These are phyloP conservation scores for Sphaeramia orbicularis DNA, from an alignment of 2,797 vertebrate species.

Conservation along the genomic window DNA sequence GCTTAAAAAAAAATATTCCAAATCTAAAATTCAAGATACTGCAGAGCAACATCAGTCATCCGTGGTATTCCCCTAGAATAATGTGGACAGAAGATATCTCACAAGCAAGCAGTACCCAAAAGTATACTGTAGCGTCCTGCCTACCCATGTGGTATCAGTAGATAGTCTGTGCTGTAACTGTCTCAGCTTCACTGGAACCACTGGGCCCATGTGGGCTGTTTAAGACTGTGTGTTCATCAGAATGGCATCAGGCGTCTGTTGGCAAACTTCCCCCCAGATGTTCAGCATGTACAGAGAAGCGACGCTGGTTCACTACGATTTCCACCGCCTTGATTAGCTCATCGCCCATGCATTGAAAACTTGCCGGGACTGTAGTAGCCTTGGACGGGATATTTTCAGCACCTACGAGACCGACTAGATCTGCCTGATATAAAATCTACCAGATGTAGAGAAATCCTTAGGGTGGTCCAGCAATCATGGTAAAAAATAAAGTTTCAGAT, in stretches of 20 bases:
- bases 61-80: conserved; percentile 15
- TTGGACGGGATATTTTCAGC: conserved; percentile 20
- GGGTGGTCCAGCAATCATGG: too few relatives aligned
- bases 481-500: too few relatives aligned
- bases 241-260: conserved; percentile 69
- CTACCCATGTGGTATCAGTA: conserved; percentile 46
- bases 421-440: conserved; percentile 43
- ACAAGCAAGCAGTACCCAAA: conserved; percentile 10
- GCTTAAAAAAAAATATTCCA: conserved; percentile 24
- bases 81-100: conserved; percentile 4
- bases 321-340: conserved; percentile 40
- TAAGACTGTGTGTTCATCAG: conserved; percentile 64
- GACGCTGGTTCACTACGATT: conserved; percentile 53
- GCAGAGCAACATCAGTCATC: conserved; percentile 22
- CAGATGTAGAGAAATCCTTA: conserved; percentile 31
- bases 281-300: conserved; percentile 50
- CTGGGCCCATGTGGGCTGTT: conserved; percentile 61
- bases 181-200: conserved; percentile 25
- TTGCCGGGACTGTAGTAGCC: conserved; percentile 18
- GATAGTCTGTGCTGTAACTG: conserved; percentile 41
- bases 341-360: conserved; percentile 43
- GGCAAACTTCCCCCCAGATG: conserved; percentile 77
- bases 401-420: conserved; percentile 26
- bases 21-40: conserved; percentile 1
- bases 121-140: conserved; percentile 7